Base-by-base conservation (phyloP, 2,797 vertebrate genomes). In the Acrocephalus scirpaceus region DNA sequence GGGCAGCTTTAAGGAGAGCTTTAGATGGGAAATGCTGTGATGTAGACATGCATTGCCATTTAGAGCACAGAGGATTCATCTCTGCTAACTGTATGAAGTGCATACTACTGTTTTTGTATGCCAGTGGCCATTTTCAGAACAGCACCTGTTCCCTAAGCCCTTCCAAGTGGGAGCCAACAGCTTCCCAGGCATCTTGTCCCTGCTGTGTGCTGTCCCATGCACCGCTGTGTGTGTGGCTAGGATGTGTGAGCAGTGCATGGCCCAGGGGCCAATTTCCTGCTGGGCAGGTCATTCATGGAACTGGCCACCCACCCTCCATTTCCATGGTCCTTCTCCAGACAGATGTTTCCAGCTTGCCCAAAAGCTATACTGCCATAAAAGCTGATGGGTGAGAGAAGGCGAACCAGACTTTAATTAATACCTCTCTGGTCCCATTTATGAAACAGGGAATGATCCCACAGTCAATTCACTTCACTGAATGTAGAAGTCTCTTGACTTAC, bases 11-110 rank as follows among this genome's bases (percentile, higher is more conserved):
- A 20, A 48, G 38, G 38, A 80, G 51, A 88, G 53, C 56, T 80
- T 56, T 20, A 61, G 26, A 26, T 75, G 50, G 19, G 60, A 65
- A 53, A 23, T 13, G 32, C 19, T 53, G 64, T 65, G 45, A 16
- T 4, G 18, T 14, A 64, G 74, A 57, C 4, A 2, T 6, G 9
- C 19, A 7, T 0, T 42, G 60, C 34, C 3, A 1, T 47, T 80
- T 57, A 48, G 6, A 64, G 57, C 53, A 75, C 0, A 1, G 66
- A 38, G 58, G 47, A 45, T 50, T 56, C 11, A 42, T 42, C 32
- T 80, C 84, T 38, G 48, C 30, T 19, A 20, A 16, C 1, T 48
- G 29, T 13, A 17, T 8, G 23, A 76, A 32, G 18, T 18, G 13
- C 40, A 4, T 26, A 22, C 40, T 67, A 11, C n/a, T 56, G 4